Percentiles rank a stretch among this genome's conserved stretches.
Evolutionary conservation across 2,888 invertebrate species (phyloP).

Genomic region (Melipona bicolor): DNA sequence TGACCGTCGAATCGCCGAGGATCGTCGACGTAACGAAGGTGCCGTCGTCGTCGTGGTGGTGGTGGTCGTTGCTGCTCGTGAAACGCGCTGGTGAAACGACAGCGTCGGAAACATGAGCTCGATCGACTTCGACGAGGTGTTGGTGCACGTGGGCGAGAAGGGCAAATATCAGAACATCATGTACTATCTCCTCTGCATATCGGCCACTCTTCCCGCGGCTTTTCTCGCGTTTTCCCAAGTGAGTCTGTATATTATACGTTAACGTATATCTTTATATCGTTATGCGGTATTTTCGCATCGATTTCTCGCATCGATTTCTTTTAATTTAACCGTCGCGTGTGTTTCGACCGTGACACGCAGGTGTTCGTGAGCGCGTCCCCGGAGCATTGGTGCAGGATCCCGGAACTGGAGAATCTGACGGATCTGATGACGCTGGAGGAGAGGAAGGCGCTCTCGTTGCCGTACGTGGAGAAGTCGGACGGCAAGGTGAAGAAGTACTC

Average conservation of each 20-base stretch:
- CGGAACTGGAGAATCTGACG: slow-evolving; percentile 84
- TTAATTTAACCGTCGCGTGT: neutral
- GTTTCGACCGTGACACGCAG: slow-evolving; percentile 76
- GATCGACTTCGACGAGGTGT: slow-evolving; percentile 87
- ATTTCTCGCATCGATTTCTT: too few relatives aligned
- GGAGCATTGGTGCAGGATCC: slow-evolving; percentile 88
- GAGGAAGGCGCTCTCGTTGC: slow-evolving; percentile 86
- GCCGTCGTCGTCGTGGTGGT: slow-evolving; percentile 38
- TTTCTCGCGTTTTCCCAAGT: slow-evolving; percentile 89
- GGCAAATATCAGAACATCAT: slow-evolving; percentile 88
- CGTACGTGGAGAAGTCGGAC: slow-evolving; percentile 82
- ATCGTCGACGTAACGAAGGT: slow-evolving; percentile 48
- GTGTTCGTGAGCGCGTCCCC: slow-evolving; percentile 90
- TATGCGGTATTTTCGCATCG: too few relatives aligned
- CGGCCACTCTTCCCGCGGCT: slow-evolving; percentile 88
- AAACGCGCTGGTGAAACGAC: slow-evolving; percentile 46
- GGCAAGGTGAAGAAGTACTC: slow-evolving; percentile 84
- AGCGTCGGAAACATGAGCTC: slow-evolving; percentile 81
- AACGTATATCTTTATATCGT: too few relatives aligned
- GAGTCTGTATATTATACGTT: slow-evolving; percentile 58
- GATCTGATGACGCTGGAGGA: slow-evolving; percentile 85
- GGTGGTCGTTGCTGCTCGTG: slow-evolving; percentile 25
- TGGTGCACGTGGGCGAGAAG: slow-evolving; percentile 87
- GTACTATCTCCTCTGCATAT: slow-evolving; percentile 87
- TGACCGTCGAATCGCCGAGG: slow-evolving; percentile 59